Base-by-base conservation (phyloP, 2,888 invertebrate species). In the Mechanitis messenoides region DNA sequence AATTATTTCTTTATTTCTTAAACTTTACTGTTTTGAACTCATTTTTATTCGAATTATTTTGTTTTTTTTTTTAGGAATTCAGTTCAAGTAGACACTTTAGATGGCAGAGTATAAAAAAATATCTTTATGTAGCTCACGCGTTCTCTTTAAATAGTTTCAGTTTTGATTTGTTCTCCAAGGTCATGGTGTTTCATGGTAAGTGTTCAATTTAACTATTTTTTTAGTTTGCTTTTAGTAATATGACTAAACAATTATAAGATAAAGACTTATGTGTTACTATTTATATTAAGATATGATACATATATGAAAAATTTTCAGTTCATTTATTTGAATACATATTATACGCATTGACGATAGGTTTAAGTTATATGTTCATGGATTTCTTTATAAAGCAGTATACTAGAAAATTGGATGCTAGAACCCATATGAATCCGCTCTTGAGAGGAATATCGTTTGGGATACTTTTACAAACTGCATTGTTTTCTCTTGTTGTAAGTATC, bases 351-450 rank as follows among this genome's bases (percentile, higher is more conserved):
- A 70, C 71, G 5, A 56, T 85, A 45, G 87, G 86, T 4, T 75
- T 85, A 70, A 67, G 80, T 2, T 87, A 85, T 63, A 77, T 86
- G 80, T 83, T 75, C 57, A 84, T 84, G 85, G 87, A 87, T 67
- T 74, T 78, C 65, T 87, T 87, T 67, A 83, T 85, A 63, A 86
- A 79, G 64, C 80, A 79, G 61, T 87, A 86, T 54, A 84, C 86
- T 5, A 77, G 74, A 56, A 79, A 74, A 68, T 61, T 80, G 46
- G 80, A 83, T 61, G 78, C 77, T 11, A 71, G 76, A 65, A 70
- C 69, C 63, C 65, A 67, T 33, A 66, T 87, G 58, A 85, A 80
- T 69, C 87, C 87, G 46, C 70, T 87, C 35, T 70, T 87, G 35
- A 79, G 76, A 68, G 84, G 83, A 42, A 70, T 87, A 42, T 77